Evolutionary conservation across 2,113 vertebrate species (phyloP), one percentile per base, ranked within the genome.

Genomic region (Bagarius yarrelli): DNA sequence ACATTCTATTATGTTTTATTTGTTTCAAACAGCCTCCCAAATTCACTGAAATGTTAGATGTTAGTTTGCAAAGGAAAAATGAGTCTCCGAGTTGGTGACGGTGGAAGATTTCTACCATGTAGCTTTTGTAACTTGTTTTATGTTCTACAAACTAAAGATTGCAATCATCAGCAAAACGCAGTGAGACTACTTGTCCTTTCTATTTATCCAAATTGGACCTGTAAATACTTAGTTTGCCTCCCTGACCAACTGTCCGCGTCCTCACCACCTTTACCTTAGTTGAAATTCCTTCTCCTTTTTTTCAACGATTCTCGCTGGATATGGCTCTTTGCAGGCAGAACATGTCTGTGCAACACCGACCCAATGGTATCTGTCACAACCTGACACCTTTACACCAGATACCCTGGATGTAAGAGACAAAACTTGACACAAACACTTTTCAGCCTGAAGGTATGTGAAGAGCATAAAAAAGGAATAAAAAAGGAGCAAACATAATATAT

Each of bases 381-480:
- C 16, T 63, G 47, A 71, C 79, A 50, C 44, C n/a, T 36, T 44
- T 21, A 83, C 47, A 72, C 44, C 27, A 40, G 63, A 52, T 69
- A 27, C 73, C 78, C 81, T 70, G 52, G 30, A 72, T 40, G 34
- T n/a, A 32, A 32, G 67, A 55, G 67, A 75, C 25, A 56, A 53
- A 64, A 84, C 63, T 36, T 82, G 64, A 50, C 79, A 80, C 78
- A 85, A 36, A 78, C 55, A 75, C 27, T 76, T 52, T 56, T 9
- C 27, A 57, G 67, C 74, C 66, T 78, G 18, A 25, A 78, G 78
- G 72, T 80, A 72, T n/a, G n/a, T 57, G 70, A 25, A 57, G 30
- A 18, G 36, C 57, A 77, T 69, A 44, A 44, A 18, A n/a, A 44
- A 1, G n/a, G n/a, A 69, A 66, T 23, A 32, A 44, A 50, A 64